phyloP scores from a whole-genome alignment of 2,797 vertebrate species.

The Propithecus perrieri region DNA sequence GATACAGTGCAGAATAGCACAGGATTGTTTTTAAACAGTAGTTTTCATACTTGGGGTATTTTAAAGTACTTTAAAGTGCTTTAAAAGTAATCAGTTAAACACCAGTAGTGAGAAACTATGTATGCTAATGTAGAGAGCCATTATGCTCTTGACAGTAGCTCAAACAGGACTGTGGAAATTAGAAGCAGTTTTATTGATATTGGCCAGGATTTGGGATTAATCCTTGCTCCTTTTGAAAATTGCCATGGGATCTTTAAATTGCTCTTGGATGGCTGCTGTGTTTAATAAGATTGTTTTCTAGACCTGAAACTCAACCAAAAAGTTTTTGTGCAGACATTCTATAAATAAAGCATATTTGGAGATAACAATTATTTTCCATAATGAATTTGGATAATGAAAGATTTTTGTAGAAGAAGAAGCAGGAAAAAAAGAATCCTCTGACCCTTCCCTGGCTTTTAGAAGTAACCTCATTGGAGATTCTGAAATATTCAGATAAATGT shows the following conservation, averaged over 20 bases:
- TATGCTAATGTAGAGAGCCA: slow-evolving; percentile 69
- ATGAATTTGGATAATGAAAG: slow-evolving; percentile 52
- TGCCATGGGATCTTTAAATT: slow-evolving; percentile 75
- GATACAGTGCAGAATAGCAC: slow-evolving; percentile 55
- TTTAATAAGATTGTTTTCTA: slow-evolving; percentile 76
- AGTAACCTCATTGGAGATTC: slow-evolving; percentile 53
- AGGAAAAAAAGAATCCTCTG: slow-evolving; percentile 25
- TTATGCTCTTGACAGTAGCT: slow-evolving; percentile 70
- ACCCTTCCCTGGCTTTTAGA: slow-evolving; percentile 55
- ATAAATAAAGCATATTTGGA: slow-evolving; percentile 59
- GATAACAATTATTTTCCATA: slow-evolving; percentile 34
- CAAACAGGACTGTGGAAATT: slow-evolving; percentile 76
- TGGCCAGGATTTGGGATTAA: slow-evolving; percentile 77
- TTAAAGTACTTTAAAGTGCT: slow-evolving; percentile 77
- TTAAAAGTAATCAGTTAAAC: slow-evolving; percentile 74
- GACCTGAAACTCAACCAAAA: slow-evolving; percentile 67
- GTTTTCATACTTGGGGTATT: slow-evolving; percentile 70
- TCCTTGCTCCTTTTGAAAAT: slow-evolving; percentile 77
- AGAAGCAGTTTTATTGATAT: slow-evolving; percentile 80
- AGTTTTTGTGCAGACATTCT: slow-evolving; percentile 32
- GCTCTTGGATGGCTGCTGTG: slow-evolving; percentile 64
- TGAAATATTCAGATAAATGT: slow-evolving; percentile 73
- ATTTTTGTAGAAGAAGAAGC: slow-evolving; percentile 20
- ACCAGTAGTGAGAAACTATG: slow-evolving; percentile 47
- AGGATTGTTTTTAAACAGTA: slow-evolving; percentile 53